Percentiles rank a stretch among this genome's conserved stretches.
Evolutionary conservation across 1,140 invertebrate species (phyloP).

Genomic region (Drosophila sp.): DNA sequence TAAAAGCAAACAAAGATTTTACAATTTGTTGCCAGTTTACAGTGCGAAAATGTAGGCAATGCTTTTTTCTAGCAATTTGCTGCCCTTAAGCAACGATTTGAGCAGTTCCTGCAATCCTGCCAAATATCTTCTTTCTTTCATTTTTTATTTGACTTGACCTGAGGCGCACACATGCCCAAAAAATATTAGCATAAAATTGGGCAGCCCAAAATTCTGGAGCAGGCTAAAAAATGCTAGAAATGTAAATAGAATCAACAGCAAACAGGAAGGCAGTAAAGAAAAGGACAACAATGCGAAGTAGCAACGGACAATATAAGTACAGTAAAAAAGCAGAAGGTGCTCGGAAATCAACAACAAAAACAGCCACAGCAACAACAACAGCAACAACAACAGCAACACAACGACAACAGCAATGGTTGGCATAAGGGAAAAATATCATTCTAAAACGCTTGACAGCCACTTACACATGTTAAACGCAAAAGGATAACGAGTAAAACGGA

Average conservation of each 20-base stretch:
- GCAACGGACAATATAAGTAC: constrained; percentile 27
- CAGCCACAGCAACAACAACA: not conserved
- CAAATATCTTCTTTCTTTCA: constrained; percentile 48
- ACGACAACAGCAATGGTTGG: constrained; percentile 3
- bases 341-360: constrained; percentile 17
- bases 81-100: constrained; percentile 51
- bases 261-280: constrained; percentile 38
- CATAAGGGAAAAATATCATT: constrained; percentile 74
- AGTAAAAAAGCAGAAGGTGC: constrained; percentile 63
- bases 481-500: constrained; percentile 78
- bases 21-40: constrained; percentile 46
- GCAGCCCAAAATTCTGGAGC: constrained; percentile 21
- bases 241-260: constrained; percentile 80
- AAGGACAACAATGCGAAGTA: constrained; percentile 44
- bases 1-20: constrained; percentile 26
- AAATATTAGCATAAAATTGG: constrained; percentile 77
- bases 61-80: constrained; percentile 57
- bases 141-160: constrained; percentile 51
- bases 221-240: constrained; percentile 68
- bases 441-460: constrained; percentile 78
- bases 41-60: constrained; percentile 12
- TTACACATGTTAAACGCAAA: constrained; percentile 81
- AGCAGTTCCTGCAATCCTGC: constrained; percentile 39
- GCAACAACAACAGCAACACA: not conserved
- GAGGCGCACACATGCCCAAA: constrained; percentile 47